These are phyloP conservation scores for Drosophila recens DNA, from an alignment of 2,888 invertebrate genomes.

Conservation along the genomic window DNA sequence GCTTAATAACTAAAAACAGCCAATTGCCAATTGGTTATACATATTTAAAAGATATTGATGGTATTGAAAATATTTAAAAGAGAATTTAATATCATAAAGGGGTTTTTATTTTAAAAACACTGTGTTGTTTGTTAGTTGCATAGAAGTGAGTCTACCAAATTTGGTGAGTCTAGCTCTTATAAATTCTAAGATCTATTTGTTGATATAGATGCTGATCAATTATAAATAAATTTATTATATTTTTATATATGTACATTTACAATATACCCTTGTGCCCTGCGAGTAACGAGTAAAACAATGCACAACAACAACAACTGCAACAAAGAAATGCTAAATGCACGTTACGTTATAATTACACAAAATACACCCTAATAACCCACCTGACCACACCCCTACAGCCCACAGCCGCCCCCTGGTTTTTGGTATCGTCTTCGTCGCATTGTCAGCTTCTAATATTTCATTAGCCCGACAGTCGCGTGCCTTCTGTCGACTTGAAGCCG, in stretches of 20 bases:
- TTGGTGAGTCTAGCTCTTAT: neutral
- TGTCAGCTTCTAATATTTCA: constrained; percentile 76
- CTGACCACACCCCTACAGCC: neutral
- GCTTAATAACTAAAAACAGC: too few relatives aligned
- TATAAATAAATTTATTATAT: neutral
- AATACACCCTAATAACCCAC: constrained; percentile 22
- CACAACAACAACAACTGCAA: constrained; percentile 15
- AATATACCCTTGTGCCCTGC: neutral
- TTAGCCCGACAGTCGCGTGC: constrained; percentile 65
- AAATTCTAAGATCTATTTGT: neutral
- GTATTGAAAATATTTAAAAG: neutral
- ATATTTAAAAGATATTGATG: neutral
- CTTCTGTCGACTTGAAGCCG: constrained; percentile 37
- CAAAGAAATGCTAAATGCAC: constrained; percentile 45
- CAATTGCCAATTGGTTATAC: too few relatives aligned
- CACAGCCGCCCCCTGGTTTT: neutral
- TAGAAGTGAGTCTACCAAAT: neutral
- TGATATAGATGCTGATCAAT: neutral
- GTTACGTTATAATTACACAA: constrained; percentile 66
- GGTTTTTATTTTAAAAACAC: too few relatives aligned
- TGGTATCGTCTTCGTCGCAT: constrained; percentile 63
- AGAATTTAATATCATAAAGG: too few relatives aligned
- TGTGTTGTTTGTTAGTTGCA: neutral
- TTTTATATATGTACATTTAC: neutral
- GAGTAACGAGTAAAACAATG: constrained; percentile 4